Base-by-base conservation (phyloP, 1,140 invertebrate species). In the Mycetomoellerius zeteki region DNA sequence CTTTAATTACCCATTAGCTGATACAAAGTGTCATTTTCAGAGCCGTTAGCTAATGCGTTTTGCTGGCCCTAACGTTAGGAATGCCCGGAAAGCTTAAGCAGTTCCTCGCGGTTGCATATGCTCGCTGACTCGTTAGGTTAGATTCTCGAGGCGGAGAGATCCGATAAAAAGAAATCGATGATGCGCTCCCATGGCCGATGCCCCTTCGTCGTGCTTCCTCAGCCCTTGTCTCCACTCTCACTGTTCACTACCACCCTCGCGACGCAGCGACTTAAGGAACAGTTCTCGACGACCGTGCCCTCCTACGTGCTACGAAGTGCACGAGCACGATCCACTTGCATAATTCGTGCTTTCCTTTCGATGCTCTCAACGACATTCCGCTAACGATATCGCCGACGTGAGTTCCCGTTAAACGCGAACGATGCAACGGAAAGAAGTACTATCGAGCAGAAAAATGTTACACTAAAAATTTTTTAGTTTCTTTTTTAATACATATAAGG, bases 1-100 rank as follows among this genome's bases (percentile, higher is more conserved):
- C 91, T 93, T 93, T 93, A 94, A 94, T 93, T 92, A 91, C 89
- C 93, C 92, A 93, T 94, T 94, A 93, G 91, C 88, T 88, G 91
- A 92, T 91, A 90, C 87, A 90, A 93, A 94, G 93, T 92, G 93
- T 94, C 91, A 92, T 93, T 94, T 94, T 91, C 90, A 90, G 84
- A 88, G 90, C 82, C 91, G 89, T 92, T 92, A 93, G 93, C 82
- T 89, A 91, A 93, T 92, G 91, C 90, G 88, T 86, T 90, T 67
- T 88, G 85, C 82, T 43, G 86, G 88, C 76, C 78, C 86, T 85
- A 88, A 88, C 82, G 86, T 75, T 91, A 90, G 88, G 90, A 89
- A 92, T 92, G 88, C 8, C 75, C 76, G 56, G 60, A 33, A 30
- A 6, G 60, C 30, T 87, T 75, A 65, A 86, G 65, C 67, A 19